Evolutionary conservation across 2,797 vertebrate species (phyloP).

Genomic region (Labeo calbasu): DNA sequence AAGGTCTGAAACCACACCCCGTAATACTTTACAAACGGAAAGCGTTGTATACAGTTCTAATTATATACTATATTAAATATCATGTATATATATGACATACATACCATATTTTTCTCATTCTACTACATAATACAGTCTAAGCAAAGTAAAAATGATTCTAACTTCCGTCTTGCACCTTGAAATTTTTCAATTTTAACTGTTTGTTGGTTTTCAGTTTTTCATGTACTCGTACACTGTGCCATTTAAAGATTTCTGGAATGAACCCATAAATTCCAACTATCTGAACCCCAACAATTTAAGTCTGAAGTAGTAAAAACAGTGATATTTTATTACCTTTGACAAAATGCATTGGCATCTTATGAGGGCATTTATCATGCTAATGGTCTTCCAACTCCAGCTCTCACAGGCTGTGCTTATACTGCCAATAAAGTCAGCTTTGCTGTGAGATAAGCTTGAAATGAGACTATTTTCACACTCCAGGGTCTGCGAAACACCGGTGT

Average conservation of each 20-base stretch:
- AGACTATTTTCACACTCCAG: constrained; percentile 20
- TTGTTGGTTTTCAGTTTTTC: neutral
- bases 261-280: neutral
- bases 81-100: too few species aligned
- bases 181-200: neutral
- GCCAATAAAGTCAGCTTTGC: constrained; percentile 14
- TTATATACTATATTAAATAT: too few species aligned
- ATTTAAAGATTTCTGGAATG: neutral
- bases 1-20: too few species aligned
- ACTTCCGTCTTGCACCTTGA: neutral
- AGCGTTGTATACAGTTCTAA: too few species aligned
- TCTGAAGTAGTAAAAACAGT: neutral
- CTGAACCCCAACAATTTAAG: neutral
- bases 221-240: neutral
- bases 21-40: too few species aligned
- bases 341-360: constrained; percentile 22
- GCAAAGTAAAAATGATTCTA: neutral
- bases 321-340: neutral
- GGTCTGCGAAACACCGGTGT: constrained; percentile 19
- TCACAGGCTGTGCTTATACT: neutral
- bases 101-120: neutral
- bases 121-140: neutral
- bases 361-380: constrained; percentile 35
- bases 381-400: neutral
- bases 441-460: constrained; percentile 28